Percentiles rank a stretch among this genome's conserved stretches.
Conservation (phyloP, 2,113 vertebrate genomes). For the Orcinus orca region DNA sequence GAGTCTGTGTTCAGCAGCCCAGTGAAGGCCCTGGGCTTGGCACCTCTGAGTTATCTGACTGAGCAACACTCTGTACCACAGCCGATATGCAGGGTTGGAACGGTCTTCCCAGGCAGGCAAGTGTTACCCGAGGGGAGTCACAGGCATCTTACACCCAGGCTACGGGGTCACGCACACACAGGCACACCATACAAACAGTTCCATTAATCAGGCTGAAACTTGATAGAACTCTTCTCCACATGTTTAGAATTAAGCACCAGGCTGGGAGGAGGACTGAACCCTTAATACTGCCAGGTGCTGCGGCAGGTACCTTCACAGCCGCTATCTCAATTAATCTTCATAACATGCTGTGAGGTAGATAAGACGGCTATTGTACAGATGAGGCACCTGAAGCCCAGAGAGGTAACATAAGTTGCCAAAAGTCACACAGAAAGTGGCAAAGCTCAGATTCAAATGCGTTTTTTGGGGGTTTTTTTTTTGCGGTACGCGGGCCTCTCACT, state of each 20-base stretch:
- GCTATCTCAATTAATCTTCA: background rate
- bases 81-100: background rate
- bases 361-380: background rate
- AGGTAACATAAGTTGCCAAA: background rate
- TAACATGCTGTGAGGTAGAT: background rate
- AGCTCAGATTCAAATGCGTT: slow-evolving; percentile 7
- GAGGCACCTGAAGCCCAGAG: background rate
- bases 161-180: background rate
- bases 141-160: background rate
- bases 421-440: slow-evolving; percentile 21
- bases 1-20: background rate
- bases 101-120: background rate
- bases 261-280: background rate
- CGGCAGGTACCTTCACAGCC: background rate
- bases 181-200: background rate
- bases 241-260: background rate
- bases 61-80: background rate
- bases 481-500: too few relatives aligned
- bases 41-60: background rate
- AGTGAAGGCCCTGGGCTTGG: background rate
- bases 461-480: too few relatives aligned
- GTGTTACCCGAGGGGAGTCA: background rate
- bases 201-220: background rate
- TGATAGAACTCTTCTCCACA: background rate
- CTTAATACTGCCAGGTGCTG: background rate